These are phyloP conservation scores for Synanthedon formicaeformis DNA, from an alignment of 2,888 invertebrate species.

Conservation along the genomic window DNA sequence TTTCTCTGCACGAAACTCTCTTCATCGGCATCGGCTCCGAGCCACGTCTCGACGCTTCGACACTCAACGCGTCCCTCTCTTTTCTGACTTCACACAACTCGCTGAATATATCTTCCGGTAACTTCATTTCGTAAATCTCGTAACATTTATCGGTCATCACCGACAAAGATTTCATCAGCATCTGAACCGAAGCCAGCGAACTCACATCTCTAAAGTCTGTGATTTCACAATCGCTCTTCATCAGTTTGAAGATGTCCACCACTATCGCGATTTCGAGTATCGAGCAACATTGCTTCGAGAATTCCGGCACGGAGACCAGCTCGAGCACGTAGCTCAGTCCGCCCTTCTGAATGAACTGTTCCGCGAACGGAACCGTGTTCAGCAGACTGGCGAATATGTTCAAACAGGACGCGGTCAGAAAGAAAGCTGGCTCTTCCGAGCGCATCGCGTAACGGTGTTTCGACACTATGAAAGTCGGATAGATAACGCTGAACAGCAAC, in stretches of 20 bases:
- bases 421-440: conserved; percentile 62
- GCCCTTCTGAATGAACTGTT: conserved; percentile 69
- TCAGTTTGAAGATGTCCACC: conserved; percentile 68
- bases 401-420: conserved; percentile 70
- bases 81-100: conserved; percentile 36
- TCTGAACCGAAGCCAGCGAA: conserved; percentile 49
- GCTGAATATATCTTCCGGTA: conserved; percentile 34
- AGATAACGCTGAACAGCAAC: conserved; percentile 71
- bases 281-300: conserved; percentile 71
- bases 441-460: conserved; percentile 60
- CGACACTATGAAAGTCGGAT: conserved; percentile 71
- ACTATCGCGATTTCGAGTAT: conserved; percentile 72
- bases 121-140: conserved; percentile 38
- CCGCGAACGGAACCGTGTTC: conserved; percentile 65
- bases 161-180: conserved; percentile 49
- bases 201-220: conserved; percentile 42
- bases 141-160: conserved; percentile 47
- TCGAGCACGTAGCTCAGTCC: conserved; percentile 69
- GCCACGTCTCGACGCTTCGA: conserved; percentile 8
- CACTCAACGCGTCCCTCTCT: conserved; percentile 29
- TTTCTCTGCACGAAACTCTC: conserved; percentile 19
- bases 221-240: conserved; percentile 37
- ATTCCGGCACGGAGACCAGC: conserved; percentile 62
- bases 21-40: conserved; percentile 11
- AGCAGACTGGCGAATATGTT: conserved; percentile 72